phyloP scores from a whole-genome alignment of 2,797 vertebrate species.

The Sebastes paucispinis region DNA sequence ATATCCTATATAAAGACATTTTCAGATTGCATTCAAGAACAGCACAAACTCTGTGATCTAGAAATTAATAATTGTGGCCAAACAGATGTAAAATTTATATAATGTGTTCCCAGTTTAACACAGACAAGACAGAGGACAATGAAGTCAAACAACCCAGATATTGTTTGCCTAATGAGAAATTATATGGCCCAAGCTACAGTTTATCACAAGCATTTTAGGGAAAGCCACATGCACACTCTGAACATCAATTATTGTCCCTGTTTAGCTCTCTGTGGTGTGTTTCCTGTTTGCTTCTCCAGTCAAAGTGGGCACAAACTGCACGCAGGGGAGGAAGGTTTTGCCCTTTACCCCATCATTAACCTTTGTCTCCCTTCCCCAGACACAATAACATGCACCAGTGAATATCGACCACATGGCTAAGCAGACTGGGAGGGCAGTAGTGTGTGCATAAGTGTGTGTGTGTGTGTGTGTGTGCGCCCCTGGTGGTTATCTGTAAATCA shows the following conservation, averaged over 20 bases:
- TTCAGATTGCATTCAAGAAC: not conserved
- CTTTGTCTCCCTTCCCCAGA: conserved; percentile 64
- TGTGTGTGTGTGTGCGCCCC: not conserved
- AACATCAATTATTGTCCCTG: conserved; percentile 6
- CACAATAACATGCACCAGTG: conserved; percentile 68
- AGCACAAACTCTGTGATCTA: not conserved
- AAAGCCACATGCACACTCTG: not conserved
- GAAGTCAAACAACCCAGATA: not conserved
- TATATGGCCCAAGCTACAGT: not conserved
- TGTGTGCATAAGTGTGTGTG: not conserved
- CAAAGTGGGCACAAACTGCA: conserved; percentile 35
- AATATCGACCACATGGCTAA: conserved; percentile 59
- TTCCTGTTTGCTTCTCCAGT: conserved; percentile 7
- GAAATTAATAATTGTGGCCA: not conserved
- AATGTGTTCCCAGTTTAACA: not conserved
- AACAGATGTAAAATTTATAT: not conserved
- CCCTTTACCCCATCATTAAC: conserved; percentile 73
- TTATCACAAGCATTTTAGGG: not conserved
- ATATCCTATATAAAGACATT: not conserved
- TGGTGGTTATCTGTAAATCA: conserved; percentile 54
- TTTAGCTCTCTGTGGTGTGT: conserved; percentile 14
- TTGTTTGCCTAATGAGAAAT: not conserved
- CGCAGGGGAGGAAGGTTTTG: conserved; percentile 19
- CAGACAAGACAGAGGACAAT: not conserved
- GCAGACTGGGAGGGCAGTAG: conserved; percentile 25